Conservation (phyloP, 2,797 vertebrate species). For the Argentina silus region DNA sequence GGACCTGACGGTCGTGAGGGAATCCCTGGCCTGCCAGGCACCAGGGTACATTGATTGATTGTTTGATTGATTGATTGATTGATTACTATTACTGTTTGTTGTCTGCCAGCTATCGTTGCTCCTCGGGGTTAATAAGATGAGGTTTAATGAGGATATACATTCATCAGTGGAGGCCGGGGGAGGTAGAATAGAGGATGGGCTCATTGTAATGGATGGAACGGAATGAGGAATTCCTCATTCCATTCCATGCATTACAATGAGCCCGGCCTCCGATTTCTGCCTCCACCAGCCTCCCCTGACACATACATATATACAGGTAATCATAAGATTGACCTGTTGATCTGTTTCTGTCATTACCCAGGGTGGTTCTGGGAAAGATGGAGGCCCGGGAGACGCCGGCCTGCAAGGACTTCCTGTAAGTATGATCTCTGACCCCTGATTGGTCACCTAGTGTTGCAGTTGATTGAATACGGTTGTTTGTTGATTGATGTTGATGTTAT, state of each 20-base stretch:
- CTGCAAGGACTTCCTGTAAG: conserved; percentile 90
- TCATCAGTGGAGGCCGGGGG: too few relatives aligned
- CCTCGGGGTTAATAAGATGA: neutral
- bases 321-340: neutral
- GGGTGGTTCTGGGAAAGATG: conserved; percentile 90
- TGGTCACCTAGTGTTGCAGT: neutral
- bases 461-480: neutral
- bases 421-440: conserved; percentile 47
- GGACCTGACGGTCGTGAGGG: conserved; percentile 91
- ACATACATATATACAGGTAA: neutral
- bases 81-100: too few relatives aligned
- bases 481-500: neutral
- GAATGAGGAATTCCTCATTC: too few relatives aligned
- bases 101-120: too few relatives aligned
- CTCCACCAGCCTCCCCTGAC: too few relatives aligned
- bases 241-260: neutral
- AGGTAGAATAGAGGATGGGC: neutral
- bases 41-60: conserved; percentile 78
- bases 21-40: conserved; percentile 91
- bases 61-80: too few relatives aligned
- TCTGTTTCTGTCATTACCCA: conserved; percentile 58
- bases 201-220: neutral
- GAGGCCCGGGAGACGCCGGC: conserved; percentile 89
- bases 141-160: neutral
- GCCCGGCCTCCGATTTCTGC: too few relatives aligned